Evolutionary conservation across 2,113 vertebrate genomes (phyloP).

Genomic region (Podarcis cretensis): DNA sequence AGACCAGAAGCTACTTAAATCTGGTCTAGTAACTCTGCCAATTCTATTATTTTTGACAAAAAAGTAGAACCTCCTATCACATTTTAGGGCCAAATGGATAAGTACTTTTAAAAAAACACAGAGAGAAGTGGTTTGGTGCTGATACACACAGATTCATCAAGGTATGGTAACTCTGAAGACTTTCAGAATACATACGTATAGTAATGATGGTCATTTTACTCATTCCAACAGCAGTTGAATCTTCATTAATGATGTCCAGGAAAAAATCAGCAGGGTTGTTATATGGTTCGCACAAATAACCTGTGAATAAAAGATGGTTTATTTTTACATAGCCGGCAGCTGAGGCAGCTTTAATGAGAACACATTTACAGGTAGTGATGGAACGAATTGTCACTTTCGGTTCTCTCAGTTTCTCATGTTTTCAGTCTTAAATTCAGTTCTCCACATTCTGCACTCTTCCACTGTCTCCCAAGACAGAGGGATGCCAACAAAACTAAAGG

Average conservation of each 20-base stretch:
- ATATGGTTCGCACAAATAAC: constrained; percentile 78
- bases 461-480: no score
- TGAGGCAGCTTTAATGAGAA: background rate
- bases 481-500: no score
- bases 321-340: background rate
- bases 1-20: background rate
- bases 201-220: background rate
- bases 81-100: background rate
- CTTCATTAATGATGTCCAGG: constrained; percentile 79
- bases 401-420: background rate
- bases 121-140: accelerated
- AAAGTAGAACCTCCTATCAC: background rate
- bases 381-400: background rate
- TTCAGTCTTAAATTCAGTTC: background rate
- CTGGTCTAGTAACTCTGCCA: background rate
- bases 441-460: no score
- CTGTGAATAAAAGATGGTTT: constrained; percentile 52
- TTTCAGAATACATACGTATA: background rate
- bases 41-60: background rate
- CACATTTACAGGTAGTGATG: background rate
- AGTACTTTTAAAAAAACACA: background rate
- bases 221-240: constrained; percentile 63
- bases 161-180: background rate
- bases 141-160: background rate
- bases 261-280: constrained; percentile 86